These are phyloP conservation scores for Delia radicum DNA, from an alignment of 1,140 invertebrate species.

Conservation along the genomic window DNA sequence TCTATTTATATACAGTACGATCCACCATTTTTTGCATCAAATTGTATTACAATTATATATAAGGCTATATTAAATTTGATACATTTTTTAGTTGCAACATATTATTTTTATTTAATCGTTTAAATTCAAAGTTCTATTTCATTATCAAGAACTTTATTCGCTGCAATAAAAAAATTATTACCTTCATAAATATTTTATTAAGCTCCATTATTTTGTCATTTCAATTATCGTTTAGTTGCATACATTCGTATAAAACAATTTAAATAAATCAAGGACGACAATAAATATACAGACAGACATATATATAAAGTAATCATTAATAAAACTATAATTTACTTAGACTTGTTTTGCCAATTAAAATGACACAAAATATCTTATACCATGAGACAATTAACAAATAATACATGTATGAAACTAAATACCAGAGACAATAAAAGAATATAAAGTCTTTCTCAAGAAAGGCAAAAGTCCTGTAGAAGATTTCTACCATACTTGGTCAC, in stretches of 20 bases:
- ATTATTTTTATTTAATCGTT: no score
- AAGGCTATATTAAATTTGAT: no score
- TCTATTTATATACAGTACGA: no score
- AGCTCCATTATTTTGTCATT: conserved; percentile 1
- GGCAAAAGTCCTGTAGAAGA: neutral
- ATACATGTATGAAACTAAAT: no score
- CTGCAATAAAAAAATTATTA: no score
- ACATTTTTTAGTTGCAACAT: no score
- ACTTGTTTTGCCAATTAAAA: neutral
- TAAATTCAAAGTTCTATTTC: no score
- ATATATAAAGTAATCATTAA: neutral
- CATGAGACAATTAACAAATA: neutral
- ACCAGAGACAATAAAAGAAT: neutral
- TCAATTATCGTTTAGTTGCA: neutral
- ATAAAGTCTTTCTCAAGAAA: neutral
- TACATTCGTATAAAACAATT: neutral
- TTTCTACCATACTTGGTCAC: neutral
- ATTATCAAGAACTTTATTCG: no score
- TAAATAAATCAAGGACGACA: neutral
- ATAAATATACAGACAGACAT: neutral
- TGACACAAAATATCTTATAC: neutral
- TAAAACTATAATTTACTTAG: neutral
- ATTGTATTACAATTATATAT: no score
- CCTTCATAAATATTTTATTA: neutral
- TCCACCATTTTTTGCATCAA: no score